These are phyloP conservation scores for Hypomecis atomaria DNA, from an alignment of 2,888 invertebrate species.

Conservation along the genomic window DNA sequence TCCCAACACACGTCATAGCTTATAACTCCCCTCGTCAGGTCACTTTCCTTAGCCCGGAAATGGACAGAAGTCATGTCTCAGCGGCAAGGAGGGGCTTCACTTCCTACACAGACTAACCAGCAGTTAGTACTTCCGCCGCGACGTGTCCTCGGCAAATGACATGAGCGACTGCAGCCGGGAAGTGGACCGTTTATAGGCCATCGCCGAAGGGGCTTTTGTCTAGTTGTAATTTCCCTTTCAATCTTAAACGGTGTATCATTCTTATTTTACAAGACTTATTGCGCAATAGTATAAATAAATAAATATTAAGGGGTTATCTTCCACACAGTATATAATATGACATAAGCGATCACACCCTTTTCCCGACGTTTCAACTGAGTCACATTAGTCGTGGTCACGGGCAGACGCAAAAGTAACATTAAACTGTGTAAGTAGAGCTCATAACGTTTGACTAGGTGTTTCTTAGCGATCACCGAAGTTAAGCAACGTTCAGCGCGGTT, in stretches of 20 bases:
- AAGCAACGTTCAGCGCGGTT: no score
- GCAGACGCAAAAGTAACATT: no score
- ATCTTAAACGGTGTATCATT: not conserved
- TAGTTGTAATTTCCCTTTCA: constrained; percentile 15
- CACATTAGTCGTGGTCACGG: no score
- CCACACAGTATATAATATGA: no score
- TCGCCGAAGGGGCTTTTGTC: constrained; percentile 14
- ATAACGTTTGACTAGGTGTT: no score
- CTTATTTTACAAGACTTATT: no score
- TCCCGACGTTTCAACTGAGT: no score
- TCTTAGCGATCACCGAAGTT: no score
- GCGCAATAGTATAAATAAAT: no score
- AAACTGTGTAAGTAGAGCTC: no score
- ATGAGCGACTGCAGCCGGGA: constrained; percentile 37
- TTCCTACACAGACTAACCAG: constrained; percentile 37
- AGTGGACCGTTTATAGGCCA: constrained; percentile 6
- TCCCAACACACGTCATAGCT: not conserved
- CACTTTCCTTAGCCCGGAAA: constrained; percentile 47
- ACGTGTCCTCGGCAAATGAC: constrained; percentile 38
- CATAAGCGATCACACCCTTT: no score
- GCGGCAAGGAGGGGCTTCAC: constrained; percentile 19
- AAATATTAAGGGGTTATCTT: no score
- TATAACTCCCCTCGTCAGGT: constrained; percentile 7
- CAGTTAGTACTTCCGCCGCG: constrained; percentile 42
- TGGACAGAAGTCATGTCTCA: constrained; percentile 31